A percentile compares a stretch with the other conserved stretches of the same genome.
Evolutionary conservation across 2,113 vertebrate species (phyloP).

Genomic region (Cheilinus undulatus): DNA sequence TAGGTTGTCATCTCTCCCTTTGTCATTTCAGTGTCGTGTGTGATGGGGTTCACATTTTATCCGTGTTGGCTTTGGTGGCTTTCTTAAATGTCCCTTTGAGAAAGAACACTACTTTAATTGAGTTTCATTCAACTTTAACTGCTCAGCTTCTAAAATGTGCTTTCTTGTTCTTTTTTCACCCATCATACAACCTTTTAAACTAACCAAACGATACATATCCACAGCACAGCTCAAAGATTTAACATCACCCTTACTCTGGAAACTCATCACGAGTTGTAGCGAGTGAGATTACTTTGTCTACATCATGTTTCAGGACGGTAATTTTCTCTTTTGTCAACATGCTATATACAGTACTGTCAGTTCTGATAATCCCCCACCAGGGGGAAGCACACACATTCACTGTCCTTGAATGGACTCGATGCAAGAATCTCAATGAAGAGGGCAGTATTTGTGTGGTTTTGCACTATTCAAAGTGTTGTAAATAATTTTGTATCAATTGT

Average conservation of each 20-base stretch:
- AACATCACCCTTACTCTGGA: conserved; percentile 1
- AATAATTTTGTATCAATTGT: conserved; percentile 82
- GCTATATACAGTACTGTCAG: conserved; percentile 50
- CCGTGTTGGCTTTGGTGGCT: conserved; percentile 20
- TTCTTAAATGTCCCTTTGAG: conserved; percentile 40
- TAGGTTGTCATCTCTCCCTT: conserved; percentile 38
- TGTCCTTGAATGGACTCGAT: conserved; percentile 62
- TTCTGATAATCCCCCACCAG: conserved; percentile 43
- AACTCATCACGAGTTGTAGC: not conserved
- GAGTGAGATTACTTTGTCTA: not conserved
- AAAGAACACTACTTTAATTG: conserved; percentile 19
- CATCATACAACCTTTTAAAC: conserved; percentile 3
- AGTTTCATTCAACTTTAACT: conserved; percentile 37
- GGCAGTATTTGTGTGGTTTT: conserved; percentile 78
- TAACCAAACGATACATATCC: conserved; percentile 34
- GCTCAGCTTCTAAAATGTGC: conserved; percentile 22
- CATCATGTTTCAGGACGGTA: conserved; percentile 7
- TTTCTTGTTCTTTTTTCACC: not conserved
- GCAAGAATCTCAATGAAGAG: conserved; percentile 65
- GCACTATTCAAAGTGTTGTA: conserved; percentile 84
- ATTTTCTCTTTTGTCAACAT: conserved; percentile 24
- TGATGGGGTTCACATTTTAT: conserved; percentile 40
- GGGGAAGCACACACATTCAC: conserved; percentile 64
- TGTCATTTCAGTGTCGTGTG: conserved; percentile 53
- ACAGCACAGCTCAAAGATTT: conserved; percentile 12